Evolutionary conservation across 2,113 vertebrate genomes (phyloP).

Genomic region (Periophthalmodon schlosseri): DNA sequence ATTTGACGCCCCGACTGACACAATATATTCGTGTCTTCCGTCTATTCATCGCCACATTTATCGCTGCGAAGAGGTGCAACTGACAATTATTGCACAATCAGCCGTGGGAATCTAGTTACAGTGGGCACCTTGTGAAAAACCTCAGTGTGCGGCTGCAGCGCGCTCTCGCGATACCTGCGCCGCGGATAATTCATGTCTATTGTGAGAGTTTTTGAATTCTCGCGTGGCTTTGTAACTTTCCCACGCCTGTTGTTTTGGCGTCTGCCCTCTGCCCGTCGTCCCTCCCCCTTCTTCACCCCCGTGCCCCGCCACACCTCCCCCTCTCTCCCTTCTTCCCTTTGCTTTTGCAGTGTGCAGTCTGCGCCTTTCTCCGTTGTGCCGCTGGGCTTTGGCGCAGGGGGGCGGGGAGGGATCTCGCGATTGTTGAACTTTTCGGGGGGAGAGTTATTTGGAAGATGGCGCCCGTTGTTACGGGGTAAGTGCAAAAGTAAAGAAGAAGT

Average conservation of each 20-base stretch:
- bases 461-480: constrained; percentile 99
- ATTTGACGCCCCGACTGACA: neutral
- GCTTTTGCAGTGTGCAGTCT: constrained; percentile 40
- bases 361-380: constrained; percentile 30
- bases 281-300: constrained; percentile 33
- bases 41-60: neutral
- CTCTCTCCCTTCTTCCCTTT: constrained; percentile 31
- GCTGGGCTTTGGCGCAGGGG: constrained; percentile 26
- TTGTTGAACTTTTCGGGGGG: constrained; percentile 80
- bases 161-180: constrained; percentile 66
- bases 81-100: constrained; percentile 54
- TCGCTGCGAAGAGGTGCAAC: constrained; percentile 23
- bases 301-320: constrained; percentile 38
- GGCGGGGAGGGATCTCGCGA: constrained; percentile 73
- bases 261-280: constrained; percentile 41
- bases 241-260: constrained; percentile 77
- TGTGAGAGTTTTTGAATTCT: constrained; percentile 65
- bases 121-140: constrained; percentile 29
- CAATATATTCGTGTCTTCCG: neutral
- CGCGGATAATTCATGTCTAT: constrained; percentile 33
- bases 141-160: constrained; percentile 6
- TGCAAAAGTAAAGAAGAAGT: constrained; percentile 69
- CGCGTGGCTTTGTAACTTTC: constrained; percentile 74
- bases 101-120: constrained; percentile 69
- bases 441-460: constrained; percentile 95